These are phyloP conservation scores for Eurytoma californica DNA, from an alignment of 2,888 invertebrate genomes.

Conservation along the genomic window DNA sequence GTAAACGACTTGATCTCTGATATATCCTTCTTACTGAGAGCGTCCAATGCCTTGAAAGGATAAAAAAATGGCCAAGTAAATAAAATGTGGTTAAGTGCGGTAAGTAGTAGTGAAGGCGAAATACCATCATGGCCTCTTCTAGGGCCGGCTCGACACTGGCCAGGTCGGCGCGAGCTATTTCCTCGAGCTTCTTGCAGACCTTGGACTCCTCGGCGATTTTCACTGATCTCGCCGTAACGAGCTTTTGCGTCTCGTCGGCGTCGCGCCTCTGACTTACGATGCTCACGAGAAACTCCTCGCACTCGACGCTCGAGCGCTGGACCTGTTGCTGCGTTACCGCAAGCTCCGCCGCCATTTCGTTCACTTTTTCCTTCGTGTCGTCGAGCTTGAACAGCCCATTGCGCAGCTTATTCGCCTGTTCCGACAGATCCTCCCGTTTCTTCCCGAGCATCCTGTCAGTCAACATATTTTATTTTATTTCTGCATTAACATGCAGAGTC, in stretches of 20 bases:
- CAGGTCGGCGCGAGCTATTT: conserved; percentile 88
- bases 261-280: conserved; percentile 88
- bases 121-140: conserved; percentile 86
- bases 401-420: conserved; percentile 86
- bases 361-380: conserved; percentile 88
- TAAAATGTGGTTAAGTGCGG: no score
- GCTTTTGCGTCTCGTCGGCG: conserved; percentile 86
- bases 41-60: conserved; percentile 85
- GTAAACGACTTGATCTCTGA: conserved; percentile 94
- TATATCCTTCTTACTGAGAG: conserved; percentile 90
- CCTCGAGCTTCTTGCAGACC: conserved; percentile 88
- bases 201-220: conserved; percentile 88
- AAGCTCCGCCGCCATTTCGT: conserved; percentile 89
- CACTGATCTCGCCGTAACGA: conserved; percentile 83
- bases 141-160: conserved; percentile 91
- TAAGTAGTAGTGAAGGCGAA: no score
- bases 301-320: conserved; percentile 86
- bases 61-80: no score
- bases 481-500: no score
- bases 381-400: conserved; percentile 92
- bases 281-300: conserved; percentile 89
- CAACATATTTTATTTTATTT: background rate
- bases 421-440: conserved; percentile 84
- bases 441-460: conserved; percentile 80
- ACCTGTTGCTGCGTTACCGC: conserved; percentile 86